These are phyloP conservation scores for Nesogale talazaci DNA, from an alignment of 2,113 vertebrate genomes.

Conservation along the genomic window DNA sequence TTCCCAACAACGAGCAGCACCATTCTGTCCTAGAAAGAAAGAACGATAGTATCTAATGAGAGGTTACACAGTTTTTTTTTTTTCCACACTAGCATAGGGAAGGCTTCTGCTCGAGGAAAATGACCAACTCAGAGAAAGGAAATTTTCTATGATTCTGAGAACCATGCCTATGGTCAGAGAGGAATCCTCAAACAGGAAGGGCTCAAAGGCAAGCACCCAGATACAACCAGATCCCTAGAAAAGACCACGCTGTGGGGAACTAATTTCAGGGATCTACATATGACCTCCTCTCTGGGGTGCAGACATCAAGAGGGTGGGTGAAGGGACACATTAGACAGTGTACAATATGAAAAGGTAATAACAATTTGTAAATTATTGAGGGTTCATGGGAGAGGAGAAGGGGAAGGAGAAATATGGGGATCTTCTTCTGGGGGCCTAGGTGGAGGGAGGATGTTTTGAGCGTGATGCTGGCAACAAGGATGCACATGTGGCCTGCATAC, in stretches of 20 bases:
- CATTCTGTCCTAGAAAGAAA: conserved; percentile 88
- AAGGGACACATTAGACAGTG: no score
- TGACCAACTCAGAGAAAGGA: neutral
- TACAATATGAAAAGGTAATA: no score
- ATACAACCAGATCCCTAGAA: rapidly evolving
- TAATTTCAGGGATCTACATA: no score
- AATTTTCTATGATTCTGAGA: neutral
- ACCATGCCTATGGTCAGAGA: neutral
- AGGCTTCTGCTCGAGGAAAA: neutral
- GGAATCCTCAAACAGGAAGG: neutral
- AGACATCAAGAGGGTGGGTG: no score
- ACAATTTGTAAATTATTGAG: no score
- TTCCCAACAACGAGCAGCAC: conserved; percentile 89
- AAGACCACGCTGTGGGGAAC: neutral
- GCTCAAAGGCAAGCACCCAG: neutral
- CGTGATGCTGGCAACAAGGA: no score
- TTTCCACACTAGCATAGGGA: neutral
- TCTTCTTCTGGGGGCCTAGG: no score
- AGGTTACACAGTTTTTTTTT: neutral
- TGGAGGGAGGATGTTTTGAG: no score
- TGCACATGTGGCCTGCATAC: no score
- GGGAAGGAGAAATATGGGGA: no score
- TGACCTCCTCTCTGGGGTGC: no score
- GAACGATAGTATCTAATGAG: conserved; percentile 23
- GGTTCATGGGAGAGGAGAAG: no score